These are phyloP conservation scores for Drosophila kepulauana DNA, from an alignment of 1,140 invertebrate genomes.

Conservation along the genomic window DNA sequence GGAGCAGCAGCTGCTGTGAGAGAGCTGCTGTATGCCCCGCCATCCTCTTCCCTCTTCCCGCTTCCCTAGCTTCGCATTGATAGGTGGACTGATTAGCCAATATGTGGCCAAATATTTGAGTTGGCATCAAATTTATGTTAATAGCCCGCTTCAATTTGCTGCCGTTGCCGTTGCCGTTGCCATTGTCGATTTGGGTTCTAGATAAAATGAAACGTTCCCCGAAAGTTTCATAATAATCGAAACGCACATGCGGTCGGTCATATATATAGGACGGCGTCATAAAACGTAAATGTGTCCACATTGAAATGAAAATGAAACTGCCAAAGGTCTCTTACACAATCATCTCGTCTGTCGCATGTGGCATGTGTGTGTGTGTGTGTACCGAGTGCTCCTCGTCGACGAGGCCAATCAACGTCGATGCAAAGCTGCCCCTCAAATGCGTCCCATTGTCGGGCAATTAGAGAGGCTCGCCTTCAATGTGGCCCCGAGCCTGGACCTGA, in stretches of 20 bases:
- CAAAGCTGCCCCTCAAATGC: constrained; percentile 10
- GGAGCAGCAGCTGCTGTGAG: neutral
- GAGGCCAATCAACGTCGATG: constrained; percentile 36
- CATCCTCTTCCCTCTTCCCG: neutral
- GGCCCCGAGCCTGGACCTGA: neutral
- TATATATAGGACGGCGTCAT: constrained; percentile 3
- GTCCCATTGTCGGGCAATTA: constrained; percentile 47
- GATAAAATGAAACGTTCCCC: constrained; percentile 22
- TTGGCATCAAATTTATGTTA: constrained; percentile 67
- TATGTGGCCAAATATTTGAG: constrained; percentile 60
- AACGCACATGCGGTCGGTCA: constrained; percentile 39
- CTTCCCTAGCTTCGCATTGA: neutral
- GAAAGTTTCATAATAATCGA: constrained; percentile 34
- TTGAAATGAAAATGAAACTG: constrained; percentile 6
- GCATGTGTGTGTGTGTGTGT: no score
- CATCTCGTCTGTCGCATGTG: neutral
- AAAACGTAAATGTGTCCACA: constrained; percentile 11
- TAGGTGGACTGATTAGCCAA: constrained; percentile 67
- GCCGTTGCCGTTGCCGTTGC: neutral
- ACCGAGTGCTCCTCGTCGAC: no score
- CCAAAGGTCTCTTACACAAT: constrained; percentile 8
- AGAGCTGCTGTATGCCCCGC: neutral
- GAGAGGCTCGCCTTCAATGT: constrained; percentile 12
- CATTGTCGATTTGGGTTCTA: constrained; percentile 27
- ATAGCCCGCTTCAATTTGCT: constrained; percentile 47